These are phyloP conservation scores for Cydia splendana DNA, from an alignment of 1,140 invertebrate genomes.

Conservation along the genomic window DNA sequence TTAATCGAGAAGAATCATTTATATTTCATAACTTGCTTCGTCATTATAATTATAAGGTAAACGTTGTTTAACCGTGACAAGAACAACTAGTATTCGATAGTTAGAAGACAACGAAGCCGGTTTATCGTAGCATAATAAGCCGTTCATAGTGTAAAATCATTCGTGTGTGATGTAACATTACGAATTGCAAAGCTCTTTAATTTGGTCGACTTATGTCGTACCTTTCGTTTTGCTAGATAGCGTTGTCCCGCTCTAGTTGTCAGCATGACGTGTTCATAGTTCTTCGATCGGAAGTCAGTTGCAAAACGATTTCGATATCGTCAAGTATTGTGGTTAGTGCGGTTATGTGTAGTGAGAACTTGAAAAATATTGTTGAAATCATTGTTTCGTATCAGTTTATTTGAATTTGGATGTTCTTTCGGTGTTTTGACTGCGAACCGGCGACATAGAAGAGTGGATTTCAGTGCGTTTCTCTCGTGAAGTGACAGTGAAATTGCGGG, in stretches of 20 bases:
- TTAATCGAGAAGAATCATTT: not conserved
- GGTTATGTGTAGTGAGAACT: slow-evolving; percentile 11
- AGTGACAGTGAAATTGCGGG: slow-evolving; percentile 20
- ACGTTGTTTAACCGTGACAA: not conserved
- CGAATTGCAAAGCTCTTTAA: slow-evolving; percentile 37
- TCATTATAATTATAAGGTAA: not conserved
- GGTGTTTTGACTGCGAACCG: not conserved
- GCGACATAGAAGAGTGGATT: slow-evolving; percentile 24
- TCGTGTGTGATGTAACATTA: not conserved
- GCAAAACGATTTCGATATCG: slow-evolving; percentile 57
- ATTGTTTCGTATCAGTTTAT: slow-evolving; percentile 5
- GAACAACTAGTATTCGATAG: not conserved
- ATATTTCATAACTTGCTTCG: not conserved
- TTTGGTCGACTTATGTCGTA: slow-evolving; percentile 40
- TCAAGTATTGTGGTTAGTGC: slow-evolving; percentile 49
- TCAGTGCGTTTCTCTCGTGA: not conserved
- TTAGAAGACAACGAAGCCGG: not conserved
- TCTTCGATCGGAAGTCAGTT: slow-evolving; percentile 69
- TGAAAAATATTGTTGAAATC: slow-evolving; percentile 24
- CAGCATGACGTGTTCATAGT: slow-evolving; percentile 63
- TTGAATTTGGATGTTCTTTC: slow-evolving; percentile 6
- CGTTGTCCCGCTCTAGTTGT: slow-evolving; percentile 53
- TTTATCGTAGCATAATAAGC: slow-evolving; percentile 10
- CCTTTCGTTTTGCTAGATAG: slow-evolving; percentile 47
- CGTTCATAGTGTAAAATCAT: not conserved